Evolutionary conservation across 1,140 invertebrate genomes (phyloP).

Genomic region (Drosophila yakuba): DNA sequence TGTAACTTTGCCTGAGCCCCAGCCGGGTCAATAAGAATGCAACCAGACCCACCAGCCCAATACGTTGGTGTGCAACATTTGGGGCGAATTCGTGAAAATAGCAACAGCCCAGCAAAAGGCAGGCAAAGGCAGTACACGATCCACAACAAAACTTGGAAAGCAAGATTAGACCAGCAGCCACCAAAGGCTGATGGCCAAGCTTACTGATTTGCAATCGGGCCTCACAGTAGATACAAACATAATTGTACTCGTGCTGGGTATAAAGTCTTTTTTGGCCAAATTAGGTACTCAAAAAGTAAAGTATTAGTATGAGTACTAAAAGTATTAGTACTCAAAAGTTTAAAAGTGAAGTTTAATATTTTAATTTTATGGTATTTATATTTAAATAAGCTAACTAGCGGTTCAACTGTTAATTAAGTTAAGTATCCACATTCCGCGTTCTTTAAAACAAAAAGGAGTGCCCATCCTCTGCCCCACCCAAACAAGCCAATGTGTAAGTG

Average conservation of each 20-base stretch:
- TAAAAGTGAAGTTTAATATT: too few relatives aligned
- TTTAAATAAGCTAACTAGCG: neutral
- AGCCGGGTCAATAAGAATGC: neutral
- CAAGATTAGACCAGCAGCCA: constrained; percentile 5
- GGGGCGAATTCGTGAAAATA: constrained; percentile 33
- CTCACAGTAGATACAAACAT: neutral
- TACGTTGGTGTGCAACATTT: neutral
- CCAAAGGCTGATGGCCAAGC: neutral
- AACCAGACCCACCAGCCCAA: neutral
- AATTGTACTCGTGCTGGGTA: neutral
- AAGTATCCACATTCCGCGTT: too few relatives aligned
- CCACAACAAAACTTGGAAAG: neutral
- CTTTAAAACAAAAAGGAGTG: constrained; percentile 14
- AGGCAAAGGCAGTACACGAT: constrained; percentile 20
- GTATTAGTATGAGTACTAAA: too few relatives aligned
- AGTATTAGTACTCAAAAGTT: too few relatives aligned
- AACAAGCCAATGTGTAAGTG: constrained; percentile 2
- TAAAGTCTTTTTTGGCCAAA: neutral
- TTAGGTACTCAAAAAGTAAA: too few relatives aligned
- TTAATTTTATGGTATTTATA: neutral
- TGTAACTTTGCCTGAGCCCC: neutral
- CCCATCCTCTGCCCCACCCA: constrained; percentile 26
- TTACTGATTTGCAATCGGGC: neutral
- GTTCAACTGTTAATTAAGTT: too few relatives aligned
- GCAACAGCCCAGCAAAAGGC: constrained; percentile 18